Evolutionary conservation across 2,888 invertebrate genomes (phyloP), one percentile per base, ranked within the genome.

Genomic region (Catocala nupta): DNA sequence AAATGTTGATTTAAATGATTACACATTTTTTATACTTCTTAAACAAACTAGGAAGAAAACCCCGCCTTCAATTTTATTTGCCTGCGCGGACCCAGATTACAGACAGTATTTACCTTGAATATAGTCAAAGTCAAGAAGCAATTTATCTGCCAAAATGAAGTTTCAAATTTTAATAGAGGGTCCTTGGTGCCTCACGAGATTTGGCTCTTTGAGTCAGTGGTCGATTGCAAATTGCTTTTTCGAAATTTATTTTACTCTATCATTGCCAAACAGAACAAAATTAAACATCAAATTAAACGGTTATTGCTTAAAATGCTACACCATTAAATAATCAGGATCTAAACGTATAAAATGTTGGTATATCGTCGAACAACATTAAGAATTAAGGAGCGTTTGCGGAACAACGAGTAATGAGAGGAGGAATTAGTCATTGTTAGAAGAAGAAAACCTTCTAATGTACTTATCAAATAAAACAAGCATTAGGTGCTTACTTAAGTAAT

Each of bases 121-220:
- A 91, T 89, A 86, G 85, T 84, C 81, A 87, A 88, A 89, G 89
- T 90, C 88, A 89, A 90, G 89, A 89, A 91, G 92, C 91, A 93
- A 92, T 93, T 93, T 92, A 89, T 87, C 82, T 84, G 81, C 82
- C 81, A 85, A 91, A 92, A 92, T 89, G 87, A 92, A 92, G 87
- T 92, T 93, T 91, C 85, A 88, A 92, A 93, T 92, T 92, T 92
- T 92, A 91, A 93, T 91, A 89, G 87, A 85, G 81, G 81, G 82
- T 80, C 82, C 83, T 82, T 78, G 82, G 81, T 82, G 83, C 77
- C 82, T 85, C 82, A 77, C 83, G 81, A 84, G 84, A 88, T 84
- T 84, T 80, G 80, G 83, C 84, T 83, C 91, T 92, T 92, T 91
- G 90, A 86, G 84, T 81, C 79, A 75, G 82, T 84, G 86, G 83